A percentile compares a stretch with the other conserved stretches of the same genome.
phyloP scores from a whole-genome alignment of 2,113 vertebrate genomes.

The Megaceryle torquata region DNA sequence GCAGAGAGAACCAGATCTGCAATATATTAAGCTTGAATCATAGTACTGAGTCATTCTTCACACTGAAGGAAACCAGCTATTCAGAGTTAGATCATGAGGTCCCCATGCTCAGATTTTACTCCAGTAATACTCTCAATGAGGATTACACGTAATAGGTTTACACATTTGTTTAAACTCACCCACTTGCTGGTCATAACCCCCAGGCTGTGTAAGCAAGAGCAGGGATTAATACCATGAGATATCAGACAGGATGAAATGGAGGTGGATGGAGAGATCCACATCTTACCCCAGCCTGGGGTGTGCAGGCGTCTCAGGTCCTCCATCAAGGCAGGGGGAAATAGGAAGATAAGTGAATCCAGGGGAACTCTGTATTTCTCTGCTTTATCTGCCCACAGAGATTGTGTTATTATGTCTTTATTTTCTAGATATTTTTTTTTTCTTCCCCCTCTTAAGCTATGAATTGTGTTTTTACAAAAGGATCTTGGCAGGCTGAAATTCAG shows the following conservation, averaged over 20 bases:
- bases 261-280: neutral
- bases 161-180: neutral
- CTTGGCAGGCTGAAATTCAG: constrained; percentile 34
- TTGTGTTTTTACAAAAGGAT: constrained; percentile 19
- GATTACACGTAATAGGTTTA: neutral
- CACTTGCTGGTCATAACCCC: neutral
- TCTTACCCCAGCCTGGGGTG: neutral
- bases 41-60: constrained; percentile 21
- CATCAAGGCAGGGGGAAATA: neutral
- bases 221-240: neutral
- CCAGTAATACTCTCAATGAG: neutral
- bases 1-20: neutral
- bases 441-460: neutral
- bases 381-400: constrained; percentile 1
- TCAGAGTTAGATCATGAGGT: neutral
- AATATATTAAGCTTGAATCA: constrained; percentile 23
- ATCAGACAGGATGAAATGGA: neutral
- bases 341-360: neutral
- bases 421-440: neutral
- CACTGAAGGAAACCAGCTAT: neutral
- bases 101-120: neutral
- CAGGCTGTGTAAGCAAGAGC: neutral
- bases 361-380: neutral
- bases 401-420: neutral
- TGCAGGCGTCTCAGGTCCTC: neutral